Evolutionary conservation across 1,140 invertebrate species (phyloP), one percentile per base, ranked within the genome.

Genomic region (Polypedilum vanderplanki): DNA sequence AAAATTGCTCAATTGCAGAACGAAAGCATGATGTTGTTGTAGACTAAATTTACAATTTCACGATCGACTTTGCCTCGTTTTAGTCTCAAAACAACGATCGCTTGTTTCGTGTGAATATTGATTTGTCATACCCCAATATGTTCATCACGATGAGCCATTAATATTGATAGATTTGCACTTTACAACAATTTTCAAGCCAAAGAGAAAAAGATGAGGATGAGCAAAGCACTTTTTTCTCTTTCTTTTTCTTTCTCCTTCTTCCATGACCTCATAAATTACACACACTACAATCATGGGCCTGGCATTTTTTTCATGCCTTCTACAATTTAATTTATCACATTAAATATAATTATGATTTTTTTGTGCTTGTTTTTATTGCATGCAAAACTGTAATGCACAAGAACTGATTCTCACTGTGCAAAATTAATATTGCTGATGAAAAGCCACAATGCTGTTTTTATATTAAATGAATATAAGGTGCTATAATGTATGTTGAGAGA

Each of bases 241-340:
- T 33, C 24, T 33, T 5, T 33, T 5, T 33, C 24, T 33, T 33
- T 33, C 24, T 33, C 24, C 5, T 33, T 33, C 24, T 22, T 70
- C 65, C 65, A 22, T 70, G 65, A 70, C 65, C 65, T 22, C 65
- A 70, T 70, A 70, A 70, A 70, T 70, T 70, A 70, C 24, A 15
- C 46, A 9, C 65, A 70, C 20, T 20, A 70, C 18, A 70, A 22
- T 22, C 17, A 70, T 70, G 20, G 20, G 20, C 65, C 20, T 18
- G 65, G 65, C 65, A 67, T 67, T 8, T 18, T 67, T 46, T 15
- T 46, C 41, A 12, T 46, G 8, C 41, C 15, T 57, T n/a, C 46
- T n/a, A 70, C 65, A 70, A 70, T 70, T 70, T 70, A 70, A 70
- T 70, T 70, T 70, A 70, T 70, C 18, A 22, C 65, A 70, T 70